These are phyloP conservation scores for Propsilocerus akamusi DNA, from an alignment of 1,140 invertebrate species.

Conservation along the genomic window DNA sequence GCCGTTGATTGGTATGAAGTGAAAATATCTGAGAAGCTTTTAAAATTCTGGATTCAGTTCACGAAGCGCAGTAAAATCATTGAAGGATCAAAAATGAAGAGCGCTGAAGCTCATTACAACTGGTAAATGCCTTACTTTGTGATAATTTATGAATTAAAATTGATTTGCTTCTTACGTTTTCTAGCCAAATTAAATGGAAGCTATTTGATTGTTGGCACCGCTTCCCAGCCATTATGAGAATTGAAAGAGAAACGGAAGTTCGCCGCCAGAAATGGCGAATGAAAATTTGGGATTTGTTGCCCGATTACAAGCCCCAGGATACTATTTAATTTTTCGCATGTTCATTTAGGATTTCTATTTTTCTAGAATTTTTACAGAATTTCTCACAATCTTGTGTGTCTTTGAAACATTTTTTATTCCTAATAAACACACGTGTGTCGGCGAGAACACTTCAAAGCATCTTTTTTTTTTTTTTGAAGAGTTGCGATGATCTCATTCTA, in stretches of 20 bases:
- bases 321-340: no score
- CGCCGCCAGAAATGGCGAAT: constrained; percentile 40
- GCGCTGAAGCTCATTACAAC: constrained; percentile 31
- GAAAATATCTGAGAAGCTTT: constrained; percentile 28
- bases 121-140: constrained; percentile 19
- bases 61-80: constrained; percentile 24
- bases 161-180: constrained; percentile 9
- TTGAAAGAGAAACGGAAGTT: constrained; percentile 39
- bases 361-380: no score
- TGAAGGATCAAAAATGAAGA: constrained; percentile 26
- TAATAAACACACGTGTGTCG: no score
- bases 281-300: constrained; percentile 42
- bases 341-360: no score
- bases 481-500: no score
- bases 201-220: constrained; percentile 38
- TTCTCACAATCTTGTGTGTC: no score
- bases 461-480: no score
- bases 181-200: constrained; percentile 35
- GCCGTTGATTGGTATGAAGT: constrained; percentile 40
- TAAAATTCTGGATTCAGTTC: constrained; percentile 28
- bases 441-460: no score
- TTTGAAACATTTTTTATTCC: no score
- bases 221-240: constrained; percentile 33
- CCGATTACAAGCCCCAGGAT: constrained; percentile 32
- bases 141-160: background rate